Percentiles rank a stretch among this genome's conserved stretches.
phyloP scores from a whole-genome alignment of 1,140 invertebrate genomes.

The Papilio aristodemus region DNA sequence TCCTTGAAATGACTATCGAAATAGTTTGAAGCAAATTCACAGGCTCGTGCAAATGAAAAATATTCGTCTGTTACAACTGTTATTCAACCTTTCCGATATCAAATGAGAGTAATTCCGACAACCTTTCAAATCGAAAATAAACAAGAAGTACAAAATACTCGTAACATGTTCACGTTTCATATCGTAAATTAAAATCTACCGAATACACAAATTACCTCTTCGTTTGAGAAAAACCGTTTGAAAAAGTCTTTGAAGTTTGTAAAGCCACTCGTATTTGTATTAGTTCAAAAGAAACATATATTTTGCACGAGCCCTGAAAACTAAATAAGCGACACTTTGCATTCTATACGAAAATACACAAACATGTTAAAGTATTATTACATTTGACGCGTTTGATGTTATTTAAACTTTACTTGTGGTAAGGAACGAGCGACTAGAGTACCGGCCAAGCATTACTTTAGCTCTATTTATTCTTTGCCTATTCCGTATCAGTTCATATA shows the following conservation, averaged over 20 bases:
- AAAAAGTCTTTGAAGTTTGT: conserved; percentile 1
- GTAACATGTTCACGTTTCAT: conserved; percentile 2
- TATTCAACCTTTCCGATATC: not conserved
- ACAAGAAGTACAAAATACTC: not conserved
- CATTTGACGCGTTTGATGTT: not conserved
- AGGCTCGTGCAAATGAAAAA: too few species aligned
- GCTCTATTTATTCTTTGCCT: too few species aligned
- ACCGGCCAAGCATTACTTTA: too few species aligned
- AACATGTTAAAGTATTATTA: not conserved
- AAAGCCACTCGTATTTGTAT: not conserved
- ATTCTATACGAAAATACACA: not conserved
- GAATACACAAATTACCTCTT: conserved; percentile 3
- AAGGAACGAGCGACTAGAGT: too few species aligned
- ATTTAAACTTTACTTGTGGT: not conserved
- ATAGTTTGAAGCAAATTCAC: too few species aligned
- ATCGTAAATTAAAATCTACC: conserved; percentile 2
- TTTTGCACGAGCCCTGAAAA: not conserved
- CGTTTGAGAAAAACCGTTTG: conserved; percentile 10
- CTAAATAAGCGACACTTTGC: not conserved
- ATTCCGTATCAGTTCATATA: too few species aligned
- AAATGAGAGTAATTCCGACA: not conserved
- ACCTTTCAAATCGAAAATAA: conserved; percentile 1
- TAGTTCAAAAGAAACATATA: conserved; percentile 17
- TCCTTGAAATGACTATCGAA: too few species aligned
- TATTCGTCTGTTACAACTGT: too few species aligned